A percentile compares a stretch with the other conserved stretches of the same genome.
These are phyloP conservation scores for Porites australiensis DNA, from an alignment of 64 coral and sea anemone species.

Conservation along the genomic window DNA sequence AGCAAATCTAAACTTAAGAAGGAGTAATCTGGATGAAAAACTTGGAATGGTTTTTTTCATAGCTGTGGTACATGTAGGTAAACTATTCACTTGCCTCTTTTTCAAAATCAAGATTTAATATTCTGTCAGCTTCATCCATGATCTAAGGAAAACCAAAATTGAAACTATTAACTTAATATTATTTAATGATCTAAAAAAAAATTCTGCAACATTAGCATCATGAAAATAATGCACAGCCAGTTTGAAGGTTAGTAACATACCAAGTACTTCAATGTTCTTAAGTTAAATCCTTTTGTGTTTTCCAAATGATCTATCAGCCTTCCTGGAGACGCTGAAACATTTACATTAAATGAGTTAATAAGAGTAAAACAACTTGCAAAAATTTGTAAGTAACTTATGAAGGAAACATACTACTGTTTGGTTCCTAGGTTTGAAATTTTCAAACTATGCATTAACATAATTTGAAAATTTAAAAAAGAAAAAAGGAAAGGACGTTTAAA, in stretches of 20 bases:
- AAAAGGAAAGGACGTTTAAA: too few relatives aligned
- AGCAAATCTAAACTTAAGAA: too few relatives aligned
- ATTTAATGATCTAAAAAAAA: not conserved
- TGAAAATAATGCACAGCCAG: too few relatives aligned
- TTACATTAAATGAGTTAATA: not conserved
- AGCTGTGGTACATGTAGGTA: not conserved
- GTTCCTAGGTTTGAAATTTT: too few relatives aligned
- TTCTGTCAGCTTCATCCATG: conserved; percentile 99
- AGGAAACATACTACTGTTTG: too few relatives aligned
- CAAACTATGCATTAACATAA: too few relatives aligned
- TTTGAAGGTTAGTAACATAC: conserved; percentile 44
- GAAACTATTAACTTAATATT: not conserved
- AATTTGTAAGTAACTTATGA: too few relatives aligned
- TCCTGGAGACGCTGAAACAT: conserved; percentile 87
- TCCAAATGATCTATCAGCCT: conserved; percentile 97
- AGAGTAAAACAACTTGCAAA: too few relatives aligned
- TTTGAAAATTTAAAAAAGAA: too few relatives aligned
- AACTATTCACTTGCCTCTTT: conserved; percentile 66
- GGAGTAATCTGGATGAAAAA: too few relatives aligned
- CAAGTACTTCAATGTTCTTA: conserved; percentile 91
- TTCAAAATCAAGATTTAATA: conserved; percentile 99
- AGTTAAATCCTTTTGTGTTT: conserved; percentile 99
- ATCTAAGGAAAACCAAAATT: conserved; percentile 54
- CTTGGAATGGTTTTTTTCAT: not conserved
- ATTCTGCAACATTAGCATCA: too few relatives aligned